Evolutionary conservation across 2,113 vertebrate genomes (phyloP).

Genomic region (Colossoma macropomum): DNA sequence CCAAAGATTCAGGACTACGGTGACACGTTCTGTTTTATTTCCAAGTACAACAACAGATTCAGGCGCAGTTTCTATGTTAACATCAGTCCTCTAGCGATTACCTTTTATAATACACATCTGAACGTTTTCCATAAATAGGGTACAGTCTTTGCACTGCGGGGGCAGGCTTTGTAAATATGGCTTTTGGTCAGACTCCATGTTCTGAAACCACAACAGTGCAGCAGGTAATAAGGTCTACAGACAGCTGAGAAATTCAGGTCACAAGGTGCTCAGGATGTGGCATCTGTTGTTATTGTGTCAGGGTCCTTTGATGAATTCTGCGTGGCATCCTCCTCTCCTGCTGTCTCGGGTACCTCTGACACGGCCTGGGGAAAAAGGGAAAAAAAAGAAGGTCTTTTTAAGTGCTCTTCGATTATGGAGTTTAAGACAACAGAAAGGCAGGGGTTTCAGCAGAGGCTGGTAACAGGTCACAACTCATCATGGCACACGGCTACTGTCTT

Average conservation of each 20-base stretch:
- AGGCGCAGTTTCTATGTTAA: not conserved
- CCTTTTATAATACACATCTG: not conserved
- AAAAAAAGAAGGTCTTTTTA: not conserved
- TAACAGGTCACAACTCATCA: not conserved
- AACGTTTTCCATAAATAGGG: not conserved
- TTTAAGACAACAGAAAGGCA: not conserved
- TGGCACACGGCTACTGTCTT: not conserved
- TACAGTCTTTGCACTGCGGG: not conserved
- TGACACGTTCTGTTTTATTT: constrained; percentile 17
- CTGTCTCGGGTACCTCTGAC: constrained; percentile 59
- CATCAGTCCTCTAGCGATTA: not conserved
- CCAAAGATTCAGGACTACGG: constrained; percentile 10
- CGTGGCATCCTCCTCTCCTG: constrained; percentile 57
- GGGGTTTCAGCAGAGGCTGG: not conserved
- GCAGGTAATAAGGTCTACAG: not conserved
- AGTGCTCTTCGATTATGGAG: not conserved
- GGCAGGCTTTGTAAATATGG: constrained; percentile 26
- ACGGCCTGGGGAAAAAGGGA: constrained; percentile 63
- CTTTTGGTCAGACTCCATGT: not conserved
- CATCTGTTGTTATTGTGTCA: constrained; percentile 45
- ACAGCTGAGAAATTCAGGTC: constrained; percentile 44
- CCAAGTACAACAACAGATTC: not conserved
- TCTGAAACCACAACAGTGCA: constrained; percentile 26
- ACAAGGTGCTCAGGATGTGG: constrained; percentile 61
- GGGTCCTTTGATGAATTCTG: constrained; percentile 54